phyloP scores from a whole-genome alignment of 1,140 invertebrate species.

The Drosophila erecta region DNA sequence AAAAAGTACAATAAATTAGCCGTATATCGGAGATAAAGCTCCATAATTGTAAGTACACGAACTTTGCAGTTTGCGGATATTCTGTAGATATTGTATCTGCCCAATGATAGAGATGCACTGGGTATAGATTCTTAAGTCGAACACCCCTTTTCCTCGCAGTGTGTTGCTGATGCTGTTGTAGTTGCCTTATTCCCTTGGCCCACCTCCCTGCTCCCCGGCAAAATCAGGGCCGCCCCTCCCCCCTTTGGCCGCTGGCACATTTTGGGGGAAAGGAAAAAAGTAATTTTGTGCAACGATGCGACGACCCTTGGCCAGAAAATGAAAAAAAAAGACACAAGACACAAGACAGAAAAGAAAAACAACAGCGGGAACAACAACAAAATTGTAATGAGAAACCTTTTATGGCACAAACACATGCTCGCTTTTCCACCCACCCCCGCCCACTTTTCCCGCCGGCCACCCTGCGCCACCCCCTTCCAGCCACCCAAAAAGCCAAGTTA shows the following conservation, averaged over 20 bases:
- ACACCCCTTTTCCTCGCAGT: not conserved
- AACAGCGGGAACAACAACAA: slow-evolving; percentile 48
- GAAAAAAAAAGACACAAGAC: slow-evolving; percentile 20
- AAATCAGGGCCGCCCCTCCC: not conserved
- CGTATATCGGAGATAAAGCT: too few relatives aligned
- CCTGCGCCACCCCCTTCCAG: not conserved
- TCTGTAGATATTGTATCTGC: too few relatives aligned
- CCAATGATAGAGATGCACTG: too few relatives aligned
- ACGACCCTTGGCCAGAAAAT: slow-evolving; percentile 76
- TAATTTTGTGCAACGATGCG: slow-evolving; percentile 80
- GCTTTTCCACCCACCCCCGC: slow-evolving; percentile 48
- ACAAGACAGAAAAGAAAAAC: slow-evolving; percentile 45
- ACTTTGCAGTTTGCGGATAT: too few relatives aligned
- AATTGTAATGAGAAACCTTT: slow-evolving; percentile 79
- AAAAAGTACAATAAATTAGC: not conserved
- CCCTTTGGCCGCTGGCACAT: slow-evolving; percentile 21
- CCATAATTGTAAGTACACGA: too few relatives aligned
- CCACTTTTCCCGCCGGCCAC: not conserved
- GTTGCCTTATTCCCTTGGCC: slow-evolving; percentile 21
- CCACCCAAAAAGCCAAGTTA: slow-evolving; percentile 25
- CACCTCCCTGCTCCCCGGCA: slow-evolving; percentile 1
- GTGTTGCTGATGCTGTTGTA: slow-evolving; percentile 3
- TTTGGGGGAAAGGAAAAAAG: slow-evolving; percentile 48
- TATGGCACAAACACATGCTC: slow-evolving; percentile 77
- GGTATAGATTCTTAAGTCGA: not conserved